Evolutionary conservation across 2,888 invertebrate species (phyloP).

Genomic region (Dasysyrphus tricinctus): DNA sequence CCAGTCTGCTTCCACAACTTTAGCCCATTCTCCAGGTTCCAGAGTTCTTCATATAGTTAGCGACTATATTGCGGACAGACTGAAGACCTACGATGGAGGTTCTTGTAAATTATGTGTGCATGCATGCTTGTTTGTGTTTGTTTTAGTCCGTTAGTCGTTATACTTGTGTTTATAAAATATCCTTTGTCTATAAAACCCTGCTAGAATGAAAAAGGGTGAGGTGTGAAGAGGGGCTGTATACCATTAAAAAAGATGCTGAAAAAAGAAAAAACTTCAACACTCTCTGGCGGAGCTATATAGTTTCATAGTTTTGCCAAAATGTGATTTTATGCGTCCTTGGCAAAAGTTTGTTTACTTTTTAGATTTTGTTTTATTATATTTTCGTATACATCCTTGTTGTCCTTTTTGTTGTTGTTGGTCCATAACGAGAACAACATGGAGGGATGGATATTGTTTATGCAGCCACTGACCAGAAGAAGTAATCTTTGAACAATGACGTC

Average conservation of each 20-base stretch:
- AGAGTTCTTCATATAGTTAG: neutral
- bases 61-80: conserved; percentile 13
- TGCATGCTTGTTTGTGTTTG: conserved; percentile 72
- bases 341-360: conserved; percentile 44
- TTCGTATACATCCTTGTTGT: neutral
- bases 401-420: neutral
- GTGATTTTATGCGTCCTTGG: conserved; percentile 61
- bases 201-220: neutral
- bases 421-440: conserved; percentile 1
- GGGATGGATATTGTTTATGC: conserved; percentile 41
- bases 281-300: conserved; percentile 37
- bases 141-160: conserved; percentile 37
- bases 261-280: conserved; percentile 54
- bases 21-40: neutral
- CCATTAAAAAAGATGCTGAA: conserved; percentile 53
- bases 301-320: conserved; percentile 39
- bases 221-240: neutral
- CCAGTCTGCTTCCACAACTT: conserved; percentile 17
- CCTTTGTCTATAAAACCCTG: conserved; percentile 2
- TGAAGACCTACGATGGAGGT: conserved; percentile 7
- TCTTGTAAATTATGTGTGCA: conserved; percentile 73
- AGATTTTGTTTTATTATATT: conserved; percentile 21
- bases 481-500: conserved; percentile 37
- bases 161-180: conserved; percentile 31
- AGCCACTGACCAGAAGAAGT: conserved; percentile 56